Percentiles rank a stretch among this genome's conserved stretches.
Conservation (phyloP, 2,797 vertebrate genomes). For the Sebastes paucispinis region DNA sequence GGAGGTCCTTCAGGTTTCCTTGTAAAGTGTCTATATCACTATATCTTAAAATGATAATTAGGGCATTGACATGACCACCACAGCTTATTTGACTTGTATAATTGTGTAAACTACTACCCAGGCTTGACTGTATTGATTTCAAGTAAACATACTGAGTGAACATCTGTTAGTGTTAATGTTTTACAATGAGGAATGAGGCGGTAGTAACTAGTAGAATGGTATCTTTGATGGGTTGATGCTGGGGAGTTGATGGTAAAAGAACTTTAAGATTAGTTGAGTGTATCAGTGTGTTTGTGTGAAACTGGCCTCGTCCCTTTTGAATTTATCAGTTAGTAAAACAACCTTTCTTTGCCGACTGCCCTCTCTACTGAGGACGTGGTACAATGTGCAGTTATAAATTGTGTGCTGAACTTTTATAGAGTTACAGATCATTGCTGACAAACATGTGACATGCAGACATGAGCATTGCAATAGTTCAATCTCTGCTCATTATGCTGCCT, state of each 20-base stretch:
- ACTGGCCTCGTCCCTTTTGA: neutral
- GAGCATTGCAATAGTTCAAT: neutral
- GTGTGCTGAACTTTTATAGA: constrained; percentile 18
- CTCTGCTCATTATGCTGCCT: neutral
- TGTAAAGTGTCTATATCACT: neutral
- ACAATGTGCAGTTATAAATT: constrained; percentile 19
- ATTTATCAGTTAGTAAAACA: neutral
- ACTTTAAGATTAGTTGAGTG: neutral
- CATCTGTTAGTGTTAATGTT: neutral
- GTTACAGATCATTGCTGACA: constrained; percentile 8
- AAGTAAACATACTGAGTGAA: neutral
- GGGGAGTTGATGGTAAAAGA: neutral
- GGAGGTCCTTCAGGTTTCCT: neutral
- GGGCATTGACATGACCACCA: neutral
- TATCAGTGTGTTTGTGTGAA: neutral
- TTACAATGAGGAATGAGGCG: neutral
- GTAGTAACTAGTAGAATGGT: neutral
- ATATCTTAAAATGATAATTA: neutral
- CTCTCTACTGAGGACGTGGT: neutral
- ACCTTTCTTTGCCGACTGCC: neutral
- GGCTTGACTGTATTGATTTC: neutral
- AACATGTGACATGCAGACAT: constrained; percentile 32
- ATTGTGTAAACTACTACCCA: neutral
- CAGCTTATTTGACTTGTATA: neutral
- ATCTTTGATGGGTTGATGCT: neutral